Base-by-base conservation (phyloP, 2,888 invertebrate species). In the Metacarcinus magister region DNA sequence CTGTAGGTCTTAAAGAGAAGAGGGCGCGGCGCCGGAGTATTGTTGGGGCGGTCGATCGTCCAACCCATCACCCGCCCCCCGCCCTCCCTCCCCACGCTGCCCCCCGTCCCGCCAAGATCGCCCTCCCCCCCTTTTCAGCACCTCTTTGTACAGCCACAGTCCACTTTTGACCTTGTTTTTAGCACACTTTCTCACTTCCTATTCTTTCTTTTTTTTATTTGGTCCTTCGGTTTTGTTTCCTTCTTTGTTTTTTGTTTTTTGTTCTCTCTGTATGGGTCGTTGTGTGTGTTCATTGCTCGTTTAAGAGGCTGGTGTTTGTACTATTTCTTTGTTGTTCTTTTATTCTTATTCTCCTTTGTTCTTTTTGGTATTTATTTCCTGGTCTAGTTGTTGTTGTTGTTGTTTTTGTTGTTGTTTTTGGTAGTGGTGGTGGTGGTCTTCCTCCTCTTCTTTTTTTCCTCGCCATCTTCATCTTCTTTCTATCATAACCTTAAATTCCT, bases 1-100 rank as follows among this genome's bases (percentile, higher is more conserved):
- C 82, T 32, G 82, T 82, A 82, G 82, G 82, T 82, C 82, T 82
- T 82, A 82, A 82, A 82, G 82, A 82, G 82, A 82, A 82, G 13
- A 32, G 82, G 82, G 82, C 82, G 82, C 5, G 82, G 82, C 82
- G 82, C 13, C 7, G 19, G 82, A 32, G 82, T 28, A 82, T 82
- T 82, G 32, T 82, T 32, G 8, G 28, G 82, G 19, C 82, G 82
- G 82, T 82, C 82, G 82, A 82, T 82, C 82, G 32, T 32, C 82
- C 82, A 82, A 28, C 10, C 82, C 82, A 32, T 32, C 82, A 82
- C n/a, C 67, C 19, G 4, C 82, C 82, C 82, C 28, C 19, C 32
- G 32, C 82, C 32, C 28, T 32, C 8, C 32, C 28, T 5, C 32
- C 82, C 32, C 32, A 7, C 32, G 1, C 19, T 0, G 0, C 32